Evolutionary conservation across 2,888 invertebrate genomes (phyloP).

Genomic region (Volucella inflata): DNA sequence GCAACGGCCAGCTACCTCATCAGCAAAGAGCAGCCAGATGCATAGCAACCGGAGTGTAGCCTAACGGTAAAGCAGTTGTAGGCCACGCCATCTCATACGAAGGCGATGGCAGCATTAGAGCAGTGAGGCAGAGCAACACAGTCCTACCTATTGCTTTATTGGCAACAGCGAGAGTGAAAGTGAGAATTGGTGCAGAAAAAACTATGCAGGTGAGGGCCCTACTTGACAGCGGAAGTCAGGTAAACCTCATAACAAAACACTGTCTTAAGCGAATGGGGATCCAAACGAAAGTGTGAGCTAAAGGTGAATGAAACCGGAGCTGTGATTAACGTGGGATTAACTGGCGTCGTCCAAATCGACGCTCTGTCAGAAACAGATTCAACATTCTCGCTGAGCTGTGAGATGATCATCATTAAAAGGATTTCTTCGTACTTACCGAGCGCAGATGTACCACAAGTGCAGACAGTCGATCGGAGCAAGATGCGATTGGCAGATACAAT

Average conservation of each 20-base stretch:
- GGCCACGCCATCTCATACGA: too few species aligned
- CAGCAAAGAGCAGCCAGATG: neutral
- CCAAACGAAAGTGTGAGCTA: too few species aligned
- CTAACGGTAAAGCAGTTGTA: neutral
- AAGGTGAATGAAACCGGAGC: constrained; percentile 7
- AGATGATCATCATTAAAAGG: neutral
- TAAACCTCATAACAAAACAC: constrained; percentile 4
- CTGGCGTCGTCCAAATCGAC: neutral
- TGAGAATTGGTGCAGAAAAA: neutral
- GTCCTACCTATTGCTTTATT: neutral
- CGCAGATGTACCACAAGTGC: neutral
- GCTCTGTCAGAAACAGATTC: neutral
- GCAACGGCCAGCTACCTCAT: neutral
- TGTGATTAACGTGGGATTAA: neutral
- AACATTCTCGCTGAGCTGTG: constrained; percentile 3
- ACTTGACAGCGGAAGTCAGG: constrained; percentile 16
- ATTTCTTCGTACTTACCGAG: neutral
- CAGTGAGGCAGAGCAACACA: too few species aligned
- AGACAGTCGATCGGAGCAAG: too few species aligned
- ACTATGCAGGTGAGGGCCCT: constrained; percentile 1
- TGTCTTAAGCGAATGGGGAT: neutral
- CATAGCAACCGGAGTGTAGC: too few species aligned
- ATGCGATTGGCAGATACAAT: too few species aligned
- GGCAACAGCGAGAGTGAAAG: constrained; percentile 3
- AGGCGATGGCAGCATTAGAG: too few species aligned